phyloP scores from a whole-genome alignment of 1,140 invertebrate genomes.

The Anthonomus grandis region DNA sequence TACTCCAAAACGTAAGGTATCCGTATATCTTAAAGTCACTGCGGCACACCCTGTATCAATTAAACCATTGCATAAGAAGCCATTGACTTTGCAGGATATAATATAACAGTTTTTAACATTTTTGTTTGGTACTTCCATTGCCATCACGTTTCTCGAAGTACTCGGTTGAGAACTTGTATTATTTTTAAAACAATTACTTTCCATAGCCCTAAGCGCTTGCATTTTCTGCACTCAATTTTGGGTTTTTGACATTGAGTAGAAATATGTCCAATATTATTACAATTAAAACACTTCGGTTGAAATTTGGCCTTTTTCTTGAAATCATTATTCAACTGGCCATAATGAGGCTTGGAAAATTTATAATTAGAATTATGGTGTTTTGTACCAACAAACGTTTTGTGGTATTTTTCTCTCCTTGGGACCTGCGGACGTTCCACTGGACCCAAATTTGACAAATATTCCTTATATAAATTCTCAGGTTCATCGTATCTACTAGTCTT shows the following conservation, averaged over 20 bases:
- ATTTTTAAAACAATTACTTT: background rate
- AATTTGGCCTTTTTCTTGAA: background rate
- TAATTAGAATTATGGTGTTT: background rate
- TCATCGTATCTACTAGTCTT: conserved; percentile 16
- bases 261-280: conserved; percentile 8
- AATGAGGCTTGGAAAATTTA: background rate
- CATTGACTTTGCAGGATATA: background rate
- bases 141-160: background rate
- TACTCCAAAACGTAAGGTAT: background rate
- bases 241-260: conserved; percentile 12
- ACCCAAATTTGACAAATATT: conserved; percentile 20
- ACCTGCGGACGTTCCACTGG: background rate
- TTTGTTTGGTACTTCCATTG: background rate
- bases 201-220: conserved; percentile 8
- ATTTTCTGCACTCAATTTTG: conserved; percentile 5
- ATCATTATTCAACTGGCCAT: background rate
- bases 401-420: background rate
- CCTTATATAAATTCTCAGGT: conserved; percentile 17
- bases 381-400: background rate
- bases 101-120: background rate
- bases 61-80: background rate
- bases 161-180: background rate
- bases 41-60: too few relatives aligned
- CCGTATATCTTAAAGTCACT: background rate
- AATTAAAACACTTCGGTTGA: conserved; percentile 15